Percentiles rank a stretch among this genome's conserved stretches.
Conservation (phyloP, 1,140 invertebrate genomes). For the Oryctes rhinoceros region DNA sequence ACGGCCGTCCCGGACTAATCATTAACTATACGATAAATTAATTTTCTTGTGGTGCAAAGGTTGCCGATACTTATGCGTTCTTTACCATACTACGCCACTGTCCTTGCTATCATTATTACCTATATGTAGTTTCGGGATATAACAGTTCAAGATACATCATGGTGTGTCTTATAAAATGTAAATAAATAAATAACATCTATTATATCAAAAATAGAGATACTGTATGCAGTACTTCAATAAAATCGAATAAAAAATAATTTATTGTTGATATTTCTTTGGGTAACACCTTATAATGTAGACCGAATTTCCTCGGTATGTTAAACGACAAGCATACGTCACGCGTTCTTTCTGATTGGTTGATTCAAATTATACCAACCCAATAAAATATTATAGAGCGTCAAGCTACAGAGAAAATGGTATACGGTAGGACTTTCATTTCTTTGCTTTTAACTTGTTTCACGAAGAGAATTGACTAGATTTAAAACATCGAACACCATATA, state of each 20-base stretch:
- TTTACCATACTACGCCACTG: too few relatives aligned
- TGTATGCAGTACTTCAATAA: not conserved
- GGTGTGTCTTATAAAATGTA: not conserved
- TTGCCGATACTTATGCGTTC: too few relatives aligned
- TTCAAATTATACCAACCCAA: conserved; percentile 22
- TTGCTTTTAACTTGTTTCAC: conserved; percentile 6
- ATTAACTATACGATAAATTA: too few relatives aligned
- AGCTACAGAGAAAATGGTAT: not conserved
- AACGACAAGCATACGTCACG: not conserved
- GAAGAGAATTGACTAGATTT: conserved; percentile 23
- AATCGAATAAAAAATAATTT: not conserved
- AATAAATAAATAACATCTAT: conserved; percentile 5
- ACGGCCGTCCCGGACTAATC: too few relatives aligned
- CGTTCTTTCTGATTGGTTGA: not conserved
- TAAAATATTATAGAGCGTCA: not conserved
- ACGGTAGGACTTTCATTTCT: not conserved
- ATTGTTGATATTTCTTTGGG: too few relatives aligned
- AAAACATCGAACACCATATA: conserved; percentile 30
- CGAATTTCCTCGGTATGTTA: too few relatives aligned
- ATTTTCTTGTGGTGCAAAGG: too few relatives aligned
- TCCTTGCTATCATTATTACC: too few relatives aligned
- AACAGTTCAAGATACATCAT: not conserved
- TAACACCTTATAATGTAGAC: too few relatives aligned
- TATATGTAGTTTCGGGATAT: too few relatives aligned
- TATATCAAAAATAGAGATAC: not conserved